Evolutionary conservation across 2,797 vertebrate species (phyloP).

Genomic region (Pristis pectinata): DNA sequence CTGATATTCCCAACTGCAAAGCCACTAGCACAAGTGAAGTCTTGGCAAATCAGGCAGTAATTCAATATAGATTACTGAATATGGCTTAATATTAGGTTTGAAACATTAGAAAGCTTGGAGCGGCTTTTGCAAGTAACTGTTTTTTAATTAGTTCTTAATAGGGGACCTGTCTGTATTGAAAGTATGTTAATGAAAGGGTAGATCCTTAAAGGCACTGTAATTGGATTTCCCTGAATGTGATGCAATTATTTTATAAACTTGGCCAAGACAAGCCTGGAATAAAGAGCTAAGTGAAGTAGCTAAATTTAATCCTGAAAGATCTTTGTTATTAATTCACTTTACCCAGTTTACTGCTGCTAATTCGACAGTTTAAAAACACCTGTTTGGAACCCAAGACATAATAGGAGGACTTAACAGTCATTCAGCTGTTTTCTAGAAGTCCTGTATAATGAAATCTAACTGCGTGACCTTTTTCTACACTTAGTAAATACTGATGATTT

Average conservation of each 20-base stretch:
- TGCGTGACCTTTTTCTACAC: not conserved
- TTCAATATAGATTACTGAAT: conserved; percentile 60
- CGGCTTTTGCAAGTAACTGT: conserved; percentile 60
- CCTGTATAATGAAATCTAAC: not conserved
- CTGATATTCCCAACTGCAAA: conserved; percentile 74
- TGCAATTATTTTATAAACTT: not conserved
- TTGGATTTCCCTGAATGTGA: conserved; percentile 50
- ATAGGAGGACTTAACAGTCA: not conserved
- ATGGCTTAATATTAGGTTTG: conserved; percentile 65
- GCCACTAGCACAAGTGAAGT: conserved; percentile 62
- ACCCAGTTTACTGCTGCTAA: not conserved
- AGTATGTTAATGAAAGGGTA: conserved; percentile 62
- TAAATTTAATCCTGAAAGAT: conserved; percentile 15
- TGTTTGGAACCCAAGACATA: not conserved
- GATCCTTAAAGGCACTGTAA: conserved; percentile 50
- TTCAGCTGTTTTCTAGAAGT: not conserved
- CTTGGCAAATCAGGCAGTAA: conserved; percentile 70
- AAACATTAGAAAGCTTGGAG: conserved; percentile 51
- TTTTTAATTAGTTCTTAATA: conserved; percentile 79
- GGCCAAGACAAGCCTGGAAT: not conserved
- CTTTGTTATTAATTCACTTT: conserved; percentile 11
- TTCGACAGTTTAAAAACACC: conserved; percentile 9
- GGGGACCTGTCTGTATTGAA: conserved; percentile 57
- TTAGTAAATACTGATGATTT: not conserved
- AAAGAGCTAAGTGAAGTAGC: conserved; percentile 1